Percentiles rank a stretch among this genome's conserved stretches.
Conservation (phyloP, 2,113 vertebrate species). For the Atrichornis clamosus region DNA sequence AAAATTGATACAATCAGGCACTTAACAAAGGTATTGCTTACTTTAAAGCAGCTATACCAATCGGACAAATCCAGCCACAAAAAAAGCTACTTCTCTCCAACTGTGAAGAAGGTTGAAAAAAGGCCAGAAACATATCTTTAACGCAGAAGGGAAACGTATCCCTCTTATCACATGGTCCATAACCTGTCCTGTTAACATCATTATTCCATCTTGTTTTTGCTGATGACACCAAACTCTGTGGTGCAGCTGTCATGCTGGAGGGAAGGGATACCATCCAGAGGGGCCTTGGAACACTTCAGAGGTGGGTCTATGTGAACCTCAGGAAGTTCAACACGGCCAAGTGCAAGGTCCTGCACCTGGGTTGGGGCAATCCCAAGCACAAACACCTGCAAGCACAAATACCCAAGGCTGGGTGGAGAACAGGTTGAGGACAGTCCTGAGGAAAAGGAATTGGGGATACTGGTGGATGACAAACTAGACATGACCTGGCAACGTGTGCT, state of each 20-base stretch:
- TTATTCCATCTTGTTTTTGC: neutral
- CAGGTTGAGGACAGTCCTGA: neutral
- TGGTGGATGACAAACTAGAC: neutral
- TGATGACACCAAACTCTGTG: neutral
- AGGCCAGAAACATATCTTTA: neutral
- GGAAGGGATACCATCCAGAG: neutral
- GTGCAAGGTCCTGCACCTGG: neutral
- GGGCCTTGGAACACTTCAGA: neutral
- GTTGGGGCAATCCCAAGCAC: neutral
- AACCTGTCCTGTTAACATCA: neutral
- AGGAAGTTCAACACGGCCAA: neutral
- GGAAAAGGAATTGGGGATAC: neutral
- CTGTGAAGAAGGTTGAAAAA: neutral
- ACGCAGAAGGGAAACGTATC: neutral
- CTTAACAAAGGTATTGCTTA: neutral
- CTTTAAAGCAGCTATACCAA: neutral
- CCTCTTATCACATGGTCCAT: neutral
- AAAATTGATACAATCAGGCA: neutral
- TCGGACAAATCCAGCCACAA: neutral
- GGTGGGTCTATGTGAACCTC: neutral
- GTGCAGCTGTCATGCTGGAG: neutral
- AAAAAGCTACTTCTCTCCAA: neutral
- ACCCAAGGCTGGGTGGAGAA: neutral
- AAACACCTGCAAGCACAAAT: neutral
- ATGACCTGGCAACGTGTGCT: neutral